A percentile compares a stretch with the other conserved stretches of the same genome.
phyloP scores from a whole-genome alignment of 2,888 invertebrate species.

The Gasteruption jaculator region DNA sequence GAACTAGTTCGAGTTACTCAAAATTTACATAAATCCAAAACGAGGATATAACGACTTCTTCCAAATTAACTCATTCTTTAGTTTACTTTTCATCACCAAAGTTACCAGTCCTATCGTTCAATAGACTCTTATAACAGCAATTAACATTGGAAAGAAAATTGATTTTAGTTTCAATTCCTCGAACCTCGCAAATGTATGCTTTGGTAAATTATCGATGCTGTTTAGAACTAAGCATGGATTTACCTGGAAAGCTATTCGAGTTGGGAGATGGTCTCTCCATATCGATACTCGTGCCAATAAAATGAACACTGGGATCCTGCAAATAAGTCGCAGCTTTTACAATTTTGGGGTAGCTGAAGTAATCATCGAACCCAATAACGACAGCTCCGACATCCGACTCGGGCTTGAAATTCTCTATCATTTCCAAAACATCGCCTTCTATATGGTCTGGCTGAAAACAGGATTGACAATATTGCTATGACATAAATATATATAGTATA shows the following conservation, averaged over 20 bases:
- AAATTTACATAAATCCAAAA: too few species aligned
- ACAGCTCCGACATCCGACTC: slow-evolving; percentile 89
- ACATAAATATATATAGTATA: not conserved
- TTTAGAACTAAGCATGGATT: too few species aligned
- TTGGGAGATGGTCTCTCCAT: slow-evolving; percentile 40
- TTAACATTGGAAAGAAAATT: too few species aligned
- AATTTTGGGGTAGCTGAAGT: slow-evolving; percentile 88
- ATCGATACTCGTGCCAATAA: slow-evolving; percentile 92
- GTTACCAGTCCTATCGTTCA: too few species aligned
- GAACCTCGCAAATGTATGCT: too few species aligned
- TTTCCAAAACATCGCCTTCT: slow-evolving; percentile 34
- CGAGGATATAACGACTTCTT: too few species aligned
- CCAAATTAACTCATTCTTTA: too few species aligned
- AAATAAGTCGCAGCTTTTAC: slow-evolving; percentile 89
- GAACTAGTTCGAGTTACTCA: too few species aligned
- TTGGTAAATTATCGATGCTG: too few species aligned
- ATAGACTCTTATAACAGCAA: too few species aligned
- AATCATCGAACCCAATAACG: slow-evolving; percentile 89
- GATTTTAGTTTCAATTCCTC: too few species aligned
- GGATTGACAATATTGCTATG: slow-evolving; percentile 9
- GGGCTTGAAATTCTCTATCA: slow-evolving; percentile 53
- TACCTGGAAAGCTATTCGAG: slow-evolving; percentile 38
- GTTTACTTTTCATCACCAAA: too few species aligned
- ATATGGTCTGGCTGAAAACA: slow-evolving; percentile 51
- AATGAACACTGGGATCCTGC: slow-evolving; percentile 70